phyloP scores from a whole-genome alignment of 2,113 vertebrate species.

The Halcyon malimbica region DNA sequence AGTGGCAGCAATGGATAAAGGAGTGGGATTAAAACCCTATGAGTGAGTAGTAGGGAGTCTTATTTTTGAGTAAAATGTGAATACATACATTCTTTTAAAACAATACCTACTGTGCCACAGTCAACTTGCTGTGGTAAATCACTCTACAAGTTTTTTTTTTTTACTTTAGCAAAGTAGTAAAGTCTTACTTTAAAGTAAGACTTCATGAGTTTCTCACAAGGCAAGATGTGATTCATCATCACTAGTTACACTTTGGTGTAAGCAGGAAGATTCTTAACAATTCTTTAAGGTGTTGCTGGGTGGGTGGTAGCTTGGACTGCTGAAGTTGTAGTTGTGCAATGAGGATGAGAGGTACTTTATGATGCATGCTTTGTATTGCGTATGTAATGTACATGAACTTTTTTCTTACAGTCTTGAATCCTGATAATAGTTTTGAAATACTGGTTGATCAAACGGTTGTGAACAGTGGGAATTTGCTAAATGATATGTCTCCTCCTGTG shows the following conservation, averaged over 20 bases:
- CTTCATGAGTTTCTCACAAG: background rate
- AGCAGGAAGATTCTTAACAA: background rate
- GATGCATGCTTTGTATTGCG: background rate
- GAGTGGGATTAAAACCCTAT: background rate
- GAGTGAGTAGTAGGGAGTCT: background rate
- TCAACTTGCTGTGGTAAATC: background rate
- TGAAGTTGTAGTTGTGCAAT: background rate
- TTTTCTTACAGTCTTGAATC: slow-evolving; percentile 87
- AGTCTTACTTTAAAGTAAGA: background rate
- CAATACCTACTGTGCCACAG: background rate
- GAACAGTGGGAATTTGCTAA: slow-evolving; percentile 91
- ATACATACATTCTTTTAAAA: background rate
- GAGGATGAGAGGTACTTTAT: background rate
- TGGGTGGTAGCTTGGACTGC: background rate
- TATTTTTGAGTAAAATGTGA: background rate
- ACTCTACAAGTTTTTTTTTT: background rate
- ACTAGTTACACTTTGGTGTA: background rate
- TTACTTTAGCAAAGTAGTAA: background rate
- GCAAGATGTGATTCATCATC: background rate
- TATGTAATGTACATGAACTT: background rate
- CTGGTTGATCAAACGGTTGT: slow-evolving; percentile 92
- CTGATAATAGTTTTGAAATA: slow-evolving; percentile 95
- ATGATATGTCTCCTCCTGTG: slow-evolving; percentile 90
- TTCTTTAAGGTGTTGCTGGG: background rate
- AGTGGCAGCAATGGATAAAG: background rate